Evolutionary conservation across 2,888 invertebrate species (phyloP).

Genomic region (Apamea anceps): DNA sequence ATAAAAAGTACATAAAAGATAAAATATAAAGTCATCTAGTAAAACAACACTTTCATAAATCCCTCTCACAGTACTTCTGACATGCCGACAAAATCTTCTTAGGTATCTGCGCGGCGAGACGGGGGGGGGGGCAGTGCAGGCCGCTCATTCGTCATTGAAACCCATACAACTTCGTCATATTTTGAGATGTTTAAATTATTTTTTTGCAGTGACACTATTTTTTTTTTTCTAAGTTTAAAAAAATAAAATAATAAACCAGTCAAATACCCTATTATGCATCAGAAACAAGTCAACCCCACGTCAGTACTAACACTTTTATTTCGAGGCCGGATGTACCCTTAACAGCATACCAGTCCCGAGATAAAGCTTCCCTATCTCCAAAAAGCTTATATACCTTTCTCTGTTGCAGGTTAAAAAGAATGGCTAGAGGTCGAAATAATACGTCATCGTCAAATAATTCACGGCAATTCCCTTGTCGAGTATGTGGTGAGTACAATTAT

Average conservation of each 20-base stretch:
- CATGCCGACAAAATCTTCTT: too few species aligned
- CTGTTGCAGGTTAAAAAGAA: constrained; percentile 82
- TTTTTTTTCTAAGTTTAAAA: background rate
- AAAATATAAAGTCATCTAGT: too few species aligned
- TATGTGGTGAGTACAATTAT: constrained; percentile 91
- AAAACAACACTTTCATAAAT: too few species aligned
- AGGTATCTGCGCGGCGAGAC: too few species aligned
- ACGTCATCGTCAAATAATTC: constrained; percentile 75
- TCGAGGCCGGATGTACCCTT: background rate
- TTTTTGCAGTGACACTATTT: too few species aligned
- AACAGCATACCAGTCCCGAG: background rate
- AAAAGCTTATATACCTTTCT: background rate
- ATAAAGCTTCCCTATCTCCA: background rate
- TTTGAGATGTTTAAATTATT: background rate
- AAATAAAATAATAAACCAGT: background rate
- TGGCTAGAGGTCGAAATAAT: constrained; percentile 79
- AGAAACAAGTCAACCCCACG: background rate
- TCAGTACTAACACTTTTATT: background rate
- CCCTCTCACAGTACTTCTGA: too few species aligned
- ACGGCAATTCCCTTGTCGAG: constrained; percentile 94
- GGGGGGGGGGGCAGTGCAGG: too few species aligned
- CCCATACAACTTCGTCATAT: too few species aligned
- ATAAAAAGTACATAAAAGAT: too few species aligned
- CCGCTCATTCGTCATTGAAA: too few species aligned
- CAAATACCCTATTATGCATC: background rate